These are phyloP conservation scores for Amblyjoppa fuscipennis DNA, from an alignment of 2,888 invertebrate species.

Conservation along the genomic window DNA sequence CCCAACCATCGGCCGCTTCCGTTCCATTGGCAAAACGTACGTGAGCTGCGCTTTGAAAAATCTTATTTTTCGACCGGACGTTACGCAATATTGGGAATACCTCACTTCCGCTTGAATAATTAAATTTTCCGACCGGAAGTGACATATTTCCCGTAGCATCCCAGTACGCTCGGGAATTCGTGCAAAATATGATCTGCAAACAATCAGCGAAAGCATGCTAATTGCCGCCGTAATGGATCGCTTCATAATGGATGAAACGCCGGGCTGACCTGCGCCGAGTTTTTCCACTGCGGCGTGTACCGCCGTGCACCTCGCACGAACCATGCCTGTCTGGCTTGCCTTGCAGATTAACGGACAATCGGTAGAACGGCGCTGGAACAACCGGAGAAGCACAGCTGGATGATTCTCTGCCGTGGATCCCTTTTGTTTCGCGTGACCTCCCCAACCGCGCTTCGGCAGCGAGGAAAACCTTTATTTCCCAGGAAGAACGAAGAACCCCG, in stretches of 20 bases:
- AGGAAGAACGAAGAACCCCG: slow-evolving; percentile 7
- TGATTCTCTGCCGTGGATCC: slow-evolving; percentile 3
- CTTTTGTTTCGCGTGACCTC: slow-evolving; percentile 26
- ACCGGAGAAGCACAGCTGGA: slow-evolving; percentile 11
- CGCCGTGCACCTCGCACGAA: not conserved
- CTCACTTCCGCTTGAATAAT: too few species aligned
- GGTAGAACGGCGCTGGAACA: slow-evolving; percentile 46
- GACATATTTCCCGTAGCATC: not conserved
- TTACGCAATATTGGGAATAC: too few species aligned
- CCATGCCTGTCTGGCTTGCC: slow-evolving; percentile 5
- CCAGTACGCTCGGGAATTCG: not conserved
- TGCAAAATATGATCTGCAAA: slow-evolving; percentile 17
- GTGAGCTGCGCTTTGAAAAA: too few species aligned
- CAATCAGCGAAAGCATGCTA: slow-evolving; percentile 21
- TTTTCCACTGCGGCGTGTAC: slow-evolving; percentile 12
- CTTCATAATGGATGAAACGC: slow-evolving; percentile 12
- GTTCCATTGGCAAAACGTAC: too few species aligned
- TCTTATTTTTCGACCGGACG: too few species aligned
- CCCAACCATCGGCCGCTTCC: too few species aligned
- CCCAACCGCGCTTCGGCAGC: slow-evolving; percentile 12
- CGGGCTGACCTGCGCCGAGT: slow-evolving; percentile 24
- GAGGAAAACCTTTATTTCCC: slow-evolving; percentile 22
- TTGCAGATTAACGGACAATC: slow-evolving; percentile 54
- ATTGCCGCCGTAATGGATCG: slow-evolving; percentile 10
- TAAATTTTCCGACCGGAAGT: too few species aligned